Evolutionary conservation across 2,888 invertebrate species (phyloP).

Genomic region (Lingula anatina): DNA sequence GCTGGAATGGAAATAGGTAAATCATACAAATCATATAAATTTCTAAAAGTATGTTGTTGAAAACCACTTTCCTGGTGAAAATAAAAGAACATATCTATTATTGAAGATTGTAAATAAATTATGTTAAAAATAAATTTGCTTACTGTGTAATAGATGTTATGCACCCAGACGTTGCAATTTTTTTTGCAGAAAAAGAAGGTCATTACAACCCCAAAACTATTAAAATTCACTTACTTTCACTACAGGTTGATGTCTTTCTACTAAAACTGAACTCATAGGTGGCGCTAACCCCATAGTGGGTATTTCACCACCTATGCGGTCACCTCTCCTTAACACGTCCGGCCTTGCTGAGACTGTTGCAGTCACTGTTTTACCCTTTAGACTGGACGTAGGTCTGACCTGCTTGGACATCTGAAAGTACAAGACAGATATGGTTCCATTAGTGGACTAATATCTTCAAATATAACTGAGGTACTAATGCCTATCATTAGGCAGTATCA

Average conservation of each 20-base stretch:
- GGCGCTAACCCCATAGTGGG: slow-evolving; percentile 24
- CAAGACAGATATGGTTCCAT: not conserved
- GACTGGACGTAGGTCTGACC: slow-evolving; percentile 2
- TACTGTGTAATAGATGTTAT: too few relatives aligned
- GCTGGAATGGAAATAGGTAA: not conserved
- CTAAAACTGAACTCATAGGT: slow-evolving; percentile 46
- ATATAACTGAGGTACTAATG: too few relatives aligned
- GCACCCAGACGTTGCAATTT: too few relatives aligned
- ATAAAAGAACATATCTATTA: too few relatives aligned
- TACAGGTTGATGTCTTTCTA: slow-evolving; percentile 45
- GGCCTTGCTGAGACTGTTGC: slow-evolving; percentile 19
- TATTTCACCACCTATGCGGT: not conserved
- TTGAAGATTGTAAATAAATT: too few relatives aligned
- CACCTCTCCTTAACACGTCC: slow-evolving; percentile 13
- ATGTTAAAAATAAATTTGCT: too few relatives aligned
- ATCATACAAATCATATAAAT: too few relatives aligned
- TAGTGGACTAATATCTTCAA: too few relatives aligned
- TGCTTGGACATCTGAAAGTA: slow-evolving; percentile 4
- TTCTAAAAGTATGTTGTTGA: not conserved
- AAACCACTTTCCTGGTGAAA: too few relatives aligned
- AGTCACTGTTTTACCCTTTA: slow-evolving; percentile 16
- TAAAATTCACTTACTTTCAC: slow-evolving; percentile 27
- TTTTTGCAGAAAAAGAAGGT: not conserved
- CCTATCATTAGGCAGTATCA: too few relatives aligned
- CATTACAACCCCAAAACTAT: not conserved